Evolutionary conservation across 2,113 vertebrate species (phyloP), one percentile per base, ranked within the genome.

Genomic region (Neogale vison): DNA sequence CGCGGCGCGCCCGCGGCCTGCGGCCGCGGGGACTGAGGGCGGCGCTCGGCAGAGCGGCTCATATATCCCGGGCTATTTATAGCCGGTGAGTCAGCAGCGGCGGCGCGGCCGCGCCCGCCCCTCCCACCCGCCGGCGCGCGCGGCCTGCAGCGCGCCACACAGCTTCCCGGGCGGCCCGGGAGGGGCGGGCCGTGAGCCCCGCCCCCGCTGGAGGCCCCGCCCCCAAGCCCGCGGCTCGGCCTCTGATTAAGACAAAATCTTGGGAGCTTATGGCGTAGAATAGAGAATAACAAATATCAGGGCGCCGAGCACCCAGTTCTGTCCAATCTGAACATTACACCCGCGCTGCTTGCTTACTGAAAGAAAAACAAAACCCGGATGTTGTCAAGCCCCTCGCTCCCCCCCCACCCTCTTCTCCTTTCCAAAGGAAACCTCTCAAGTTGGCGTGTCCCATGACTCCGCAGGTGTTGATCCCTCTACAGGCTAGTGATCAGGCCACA

Each of bases 11-110:
- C 67, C 8, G 45, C 1, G 92, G 45, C 79, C 92, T 45, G 89
- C 88, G 63, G 83, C 95, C 42, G 89, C 93, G 93, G 92, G 71
- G 67, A 98, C 97, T 98, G 97, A 97, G 95, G 97, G 97, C 83
- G 97, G 94, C 79, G 93, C 88, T 95, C 67, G 6, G 61, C 45
- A 8, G 36, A 31, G 95, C 92, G 1, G 90, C 97, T 90, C 92
- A 88, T 98, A 98, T 98, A 98, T 97, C 97, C 90, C 83, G 15
- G 92, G 97, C 98, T 98, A 98, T 98, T 98, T 98, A 98, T 98
- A 98, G 98, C 97, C 61, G 81, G 95, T 98, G 98, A 98, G 98
- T 98, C 98, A 98, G 97, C 97, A 98, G 81, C 94, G 59, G 76
- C 95, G 90, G 85, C 36, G 84, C 47, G n/a, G 55, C 94, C 96